These are phyloP conservation scores for Eublepharis macularius DNA, from an alignment of 2,113 vertebrate genomes.

Conservation along the genomic window DNA sequence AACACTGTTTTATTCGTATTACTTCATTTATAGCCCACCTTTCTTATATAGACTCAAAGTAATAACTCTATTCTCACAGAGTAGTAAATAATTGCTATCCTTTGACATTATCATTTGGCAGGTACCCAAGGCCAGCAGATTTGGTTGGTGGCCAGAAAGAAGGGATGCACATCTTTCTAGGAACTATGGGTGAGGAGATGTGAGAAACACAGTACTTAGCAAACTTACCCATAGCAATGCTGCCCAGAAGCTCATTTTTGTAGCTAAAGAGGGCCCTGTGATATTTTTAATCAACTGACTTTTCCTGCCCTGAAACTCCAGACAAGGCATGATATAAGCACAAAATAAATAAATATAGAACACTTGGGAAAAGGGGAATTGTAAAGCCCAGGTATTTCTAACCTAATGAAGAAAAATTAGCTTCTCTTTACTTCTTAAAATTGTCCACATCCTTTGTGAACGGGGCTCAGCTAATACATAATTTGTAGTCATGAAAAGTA, in stretches of 20 bases:
- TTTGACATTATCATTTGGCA: neutral
- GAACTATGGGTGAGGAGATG: neutral
- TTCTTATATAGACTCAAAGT: too few species aligned
- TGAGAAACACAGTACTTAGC: neutral
- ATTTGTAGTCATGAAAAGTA: conserved; percentile 49
- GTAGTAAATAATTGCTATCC: neutral
- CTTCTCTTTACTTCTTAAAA: neutral
- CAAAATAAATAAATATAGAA: neutral
- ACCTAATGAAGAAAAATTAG: conserved; percentile 6
- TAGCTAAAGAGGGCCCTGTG: neutral
- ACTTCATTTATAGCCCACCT: too few species aligned
- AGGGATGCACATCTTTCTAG: neutral
- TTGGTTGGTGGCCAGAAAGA: neutral
- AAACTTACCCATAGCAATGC: neutral
- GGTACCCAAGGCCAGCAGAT: neutral
- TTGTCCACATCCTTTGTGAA: neutral
- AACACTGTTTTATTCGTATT: too few species aligned
- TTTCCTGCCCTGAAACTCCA: neutral
- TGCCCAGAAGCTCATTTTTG: neutral
- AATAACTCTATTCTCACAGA: neutral
- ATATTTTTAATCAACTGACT: neutral
- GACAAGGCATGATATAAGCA: neutral
- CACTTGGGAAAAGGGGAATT: neutral
- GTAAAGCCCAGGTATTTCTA: conserved; percentile 9
- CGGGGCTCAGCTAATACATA: conserved; percentile 32